Conservation (phyloP, 2,797 vertebrate genomes). For the Gobionotothen gibberifrons region DNA sequence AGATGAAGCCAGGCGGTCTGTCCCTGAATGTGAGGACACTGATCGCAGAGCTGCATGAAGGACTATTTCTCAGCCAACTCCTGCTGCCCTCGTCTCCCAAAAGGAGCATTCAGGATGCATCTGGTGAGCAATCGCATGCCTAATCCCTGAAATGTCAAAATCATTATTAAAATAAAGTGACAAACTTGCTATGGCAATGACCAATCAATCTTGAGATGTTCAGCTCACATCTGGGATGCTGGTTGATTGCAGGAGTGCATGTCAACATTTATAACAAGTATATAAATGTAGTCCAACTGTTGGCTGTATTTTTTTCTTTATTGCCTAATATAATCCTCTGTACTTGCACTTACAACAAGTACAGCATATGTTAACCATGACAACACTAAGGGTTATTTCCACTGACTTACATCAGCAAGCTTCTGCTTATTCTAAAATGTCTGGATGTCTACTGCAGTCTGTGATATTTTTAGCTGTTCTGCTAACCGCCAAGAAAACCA, state of each 20-base stretch:
- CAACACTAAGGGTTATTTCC: constrained; percentile 2
- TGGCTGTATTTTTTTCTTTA: background rate
- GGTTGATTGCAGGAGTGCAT: background rate
- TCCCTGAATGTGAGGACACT: constrained; percentile 85
- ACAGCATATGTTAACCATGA: background rate
- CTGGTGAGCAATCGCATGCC: constrained; percentile 43
- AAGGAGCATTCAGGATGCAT: constrained; percentile 24
- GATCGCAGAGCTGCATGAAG: constrained; percentile 94
- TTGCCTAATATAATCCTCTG: background rate
- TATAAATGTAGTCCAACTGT: background rate
- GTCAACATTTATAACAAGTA: background rate
- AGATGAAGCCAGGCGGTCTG: constrained; percentile 83
- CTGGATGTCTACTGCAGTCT: constrained; percentile 6
- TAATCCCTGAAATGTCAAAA: constrained; percentile 10
- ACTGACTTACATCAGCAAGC: background rate
- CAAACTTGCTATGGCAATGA: background rate
- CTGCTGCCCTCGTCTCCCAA: constrained; percentile 66
- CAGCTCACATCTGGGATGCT: background rate
- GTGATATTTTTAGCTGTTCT: constrained; percentile 52
- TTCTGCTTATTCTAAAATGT: constrained; percentile 20
- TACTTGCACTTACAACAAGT: background rate
- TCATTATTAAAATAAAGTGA: background rate
- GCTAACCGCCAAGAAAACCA: constrained; percentile 29
- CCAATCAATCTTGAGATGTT: background rate
- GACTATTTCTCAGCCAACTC: constrained; percentile 90